phyloP scores from a whole-genome alignment of 1,140 invertebrate species.

The Eriocheir sinensis region DNA sequence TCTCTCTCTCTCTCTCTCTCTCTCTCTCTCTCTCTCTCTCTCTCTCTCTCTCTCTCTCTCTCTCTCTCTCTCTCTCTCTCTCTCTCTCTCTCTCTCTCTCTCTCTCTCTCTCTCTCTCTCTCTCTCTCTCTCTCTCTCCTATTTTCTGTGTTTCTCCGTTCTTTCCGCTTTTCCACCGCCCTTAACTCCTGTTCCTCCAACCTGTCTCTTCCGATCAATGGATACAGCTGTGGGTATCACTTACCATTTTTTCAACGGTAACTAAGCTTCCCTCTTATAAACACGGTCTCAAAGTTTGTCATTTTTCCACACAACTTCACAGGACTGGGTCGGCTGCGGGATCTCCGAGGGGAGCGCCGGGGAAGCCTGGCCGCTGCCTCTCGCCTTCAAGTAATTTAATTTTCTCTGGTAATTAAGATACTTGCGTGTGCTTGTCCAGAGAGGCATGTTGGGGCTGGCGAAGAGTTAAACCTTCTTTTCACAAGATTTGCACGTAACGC shows the following conservation, averaged over 20 bases:
- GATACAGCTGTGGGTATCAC: background rate
- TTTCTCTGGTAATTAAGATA: conserved; percentile 6
- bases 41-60: too few species aligned
- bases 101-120: conserved; percentile 22
- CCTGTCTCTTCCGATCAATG: conserved; percentile 39
- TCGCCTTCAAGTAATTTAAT: conserved; percentile 7
- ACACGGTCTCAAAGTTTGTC: background rate
- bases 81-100: background rate
- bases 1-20: too few species aligned
- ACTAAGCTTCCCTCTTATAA: conserved; percentile 42
- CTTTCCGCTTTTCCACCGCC: background rate
- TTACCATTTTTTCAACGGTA: conserved; percentile 31
- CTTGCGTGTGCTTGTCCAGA: background rate
- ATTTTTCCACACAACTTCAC: conserved; percentile 5
- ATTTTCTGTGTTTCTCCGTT: background rate
- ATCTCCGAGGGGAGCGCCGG: background rate
- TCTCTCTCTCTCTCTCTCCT: background rate
- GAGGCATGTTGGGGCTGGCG: background rate
- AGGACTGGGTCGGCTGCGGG: conserved; percentile 1
- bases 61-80: background rate
- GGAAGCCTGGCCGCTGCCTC: background rate
- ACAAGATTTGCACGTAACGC: background rate
- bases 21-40: too few species aligned
- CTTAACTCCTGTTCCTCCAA: background rate
- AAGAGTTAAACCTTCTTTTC: background rate